A percentile compares a stretch with the other conserved stretches of the same genome.
Conservation (phyloP, 2,888 invertebrate genomes). For the Amphipoea oculea region DNA sequence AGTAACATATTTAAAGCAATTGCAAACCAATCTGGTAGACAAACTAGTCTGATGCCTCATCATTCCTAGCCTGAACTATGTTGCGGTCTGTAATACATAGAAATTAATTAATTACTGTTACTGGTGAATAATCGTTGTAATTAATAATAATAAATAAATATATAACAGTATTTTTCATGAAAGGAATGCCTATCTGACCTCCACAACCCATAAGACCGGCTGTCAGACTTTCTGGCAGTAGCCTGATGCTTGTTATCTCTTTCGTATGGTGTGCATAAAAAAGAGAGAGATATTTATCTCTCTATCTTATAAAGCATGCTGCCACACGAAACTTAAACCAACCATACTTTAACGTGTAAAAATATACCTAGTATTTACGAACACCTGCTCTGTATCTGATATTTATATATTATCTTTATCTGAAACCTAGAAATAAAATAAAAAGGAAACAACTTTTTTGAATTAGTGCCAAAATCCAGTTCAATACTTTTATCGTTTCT, state of each 20-base stretch:
- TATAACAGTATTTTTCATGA: too few relatives aligned
- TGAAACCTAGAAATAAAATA: constrained; percentile 14
- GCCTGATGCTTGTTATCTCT: not conserved
- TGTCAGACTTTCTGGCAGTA: not conserved
- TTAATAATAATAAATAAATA: too few relatives aligned
- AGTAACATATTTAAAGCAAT: not conserved
- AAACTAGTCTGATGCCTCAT: not conserved
- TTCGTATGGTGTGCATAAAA: too few relatives aligned
- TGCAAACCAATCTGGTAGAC: not conserved
- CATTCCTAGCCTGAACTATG: not conserved
- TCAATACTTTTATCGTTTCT: constrained; percentile 21
- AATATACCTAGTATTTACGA: not conserved
- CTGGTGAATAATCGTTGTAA: too few relatives aligned
- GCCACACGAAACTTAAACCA: not conserved
- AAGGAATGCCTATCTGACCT: too few relatives aligned
- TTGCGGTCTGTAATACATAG: too few relatives aligned
- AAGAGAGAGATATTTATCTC: not conserved
- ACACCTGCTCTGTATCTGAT: not conserved
- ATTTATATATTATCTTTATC: not conserved
- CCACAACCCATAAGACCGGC: too few relatives aligned
- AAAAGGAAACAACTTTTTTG: constrained; percentile 13
- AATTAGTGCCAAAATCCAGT: constrained; percentile 17
- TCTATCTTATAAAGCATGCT: not conserved
- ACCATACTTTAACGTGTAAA: not conserved
- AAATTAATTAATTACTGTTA: too few relatives aligned